Base-by-base conservation (phyloP, 2,113 vertebrate species). In the Calypte anna region DNA sequence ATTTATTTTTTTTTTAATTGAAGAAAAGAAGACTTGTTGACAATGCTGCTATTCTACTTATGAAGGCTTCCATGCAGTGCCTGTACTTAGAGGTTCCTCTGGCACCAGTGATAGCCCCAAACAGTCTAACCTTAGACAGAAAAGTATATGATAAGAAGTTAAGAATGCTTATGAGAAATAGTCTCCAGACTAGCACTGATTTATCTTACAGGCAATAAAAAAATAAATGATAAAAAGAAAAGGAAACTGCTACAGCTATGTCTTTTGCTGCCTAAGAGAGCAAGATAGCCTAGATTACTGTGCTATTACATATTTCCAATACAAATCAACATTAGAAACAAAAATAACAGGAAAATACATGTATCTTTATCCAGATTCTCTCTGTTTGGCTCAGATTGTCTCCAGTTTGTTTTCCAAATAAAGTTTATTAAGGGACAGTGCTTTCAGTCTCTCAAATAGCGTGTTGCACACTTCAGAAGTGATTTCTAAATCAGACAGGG, bases 351-450 rank as follows among this genome's bases (percentile, higher is more conserved):
- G 28, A 28, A 94, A 46, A 31, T 17, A 46, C 4, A 19, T 16
- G 10, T 54, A 54, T 6, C 13, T 77, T 75, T 23, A 63, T 36
- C 3, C 33, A 75, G 24, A 68, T 61, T 44, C 11, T 44, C 31
- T 8, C 66, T 44, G 28, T 36, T 76, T 30, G 0, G 0, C 31
- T 18, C 23, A 30, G 11, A 16, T 11, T 44, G 27, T 40, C 27
- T 89, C 14, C 31, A 84, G 9, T 44, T 55, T 75, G 44, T 76
- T 91, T 85, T 68, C 24, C 23, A 57, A 62, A 64, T 55, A 30
- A 59, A 24, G 5, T 43, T 24, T 57, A 7, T 24, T 69, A n/a
- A 51, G 46, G 27, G 22, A 33, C 12, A 70, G 27, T 3, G 25
- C 27, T 58, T 68, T 57, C 55, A 61, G 54, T 33, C 19, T 55